Evolutionary conservation across 1,140 invertebrate genomes (phyloP), one percentile per base, ranked within the genome.

Genomic region (Glossosoma conforme): DNA sequence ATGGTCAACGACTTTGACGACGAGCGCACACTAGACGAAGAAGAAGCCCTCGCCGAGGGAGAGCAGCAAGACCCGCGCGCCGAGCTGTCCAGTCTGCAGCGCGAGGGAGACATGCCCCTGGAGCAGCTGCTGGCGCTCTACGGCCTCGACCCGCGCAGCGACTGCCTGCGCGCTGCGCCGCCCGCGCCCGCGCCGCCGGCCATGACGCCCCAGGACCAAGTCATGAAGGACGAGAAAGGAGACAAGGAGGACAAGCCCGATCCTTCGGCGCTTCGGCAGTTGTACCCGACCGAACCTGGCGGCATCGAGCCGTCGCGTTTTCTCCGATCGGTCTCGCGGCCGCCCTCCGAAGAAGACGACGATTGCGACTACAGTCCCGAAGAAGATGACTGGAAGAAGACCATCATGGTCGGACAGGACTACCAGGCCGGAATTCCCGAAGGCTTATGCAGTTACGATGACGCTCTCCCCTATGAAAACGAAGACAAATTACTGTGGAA

Each of bases 1-100:
- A 85, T 97, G 77, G 84, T 96, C 48, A 90, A 96, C 83, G 93
- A 96, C 73, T 96, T 92, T 77, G 93, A 97, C 74, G 94, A 97
- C 76, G 94, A 97, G 68, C 79, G 87, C 64, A 97, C 93, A 36
- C 65, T 97, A 62, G 93, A 96, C 67, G 93, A 97, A 76, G 93
- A 97, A 78, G 94, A 97, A 79, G 91, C 90, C 22, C 74, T 96
- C 66, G 91, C 91, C 64, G 86, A 87, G 56, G 80, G 84, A 60
- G 89, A 91, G 71, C 67, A 77, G 25, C 75, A 81, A 57, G 89
- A 91, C 69, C 86, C 88, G 24, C 80, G 86, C 60, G 87, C 87
- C 62, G 93, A 96, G 74, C 77, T 97, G 36, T 87, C 87, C 58
- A 91, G 88, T 66, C 76, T 97, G 38, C 85, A 91, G 66, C 85